Percentiles rank a stretch among this genome's conserved stretches.
Evolutionary conservation across 2,888 invertebrate genomes (phyloP).

Genomic region (Abscondita cerata): DNA sequence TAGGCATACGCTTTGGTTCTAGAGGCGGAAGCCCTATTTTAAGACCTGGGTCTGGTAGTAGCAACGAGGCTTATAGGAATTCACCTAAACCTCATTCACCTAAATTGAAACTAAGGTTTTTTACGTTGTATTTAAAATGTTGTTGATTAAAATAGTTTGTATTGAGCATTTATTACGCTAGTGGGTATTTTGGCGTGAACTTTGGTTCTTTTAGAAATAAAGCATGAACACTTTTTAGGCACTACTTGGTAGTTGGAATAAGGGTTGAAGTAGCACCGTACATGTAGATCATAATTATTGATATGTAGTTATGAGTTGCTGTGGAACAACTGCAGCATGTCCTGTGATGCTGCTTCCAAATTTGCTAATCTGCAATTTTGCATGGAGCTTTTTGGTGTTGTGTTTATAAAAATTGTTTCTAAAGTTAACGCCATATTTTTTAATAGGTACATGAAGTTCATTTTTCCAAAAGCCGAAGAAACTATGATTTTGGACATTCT

Average conservation of each 20-base stretch:
- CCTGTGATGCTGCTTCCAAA: no score
- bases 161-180: not conserved
- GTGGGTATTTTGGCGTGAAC: not conserved
- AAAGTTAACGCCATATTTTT: no score
- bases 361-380: no score
- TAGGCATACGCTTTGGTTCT: slow-evolving; percentile 58
- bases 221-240: not conserved
- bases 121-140: slow-evolving; percentile 29
- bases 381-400: not conserved
- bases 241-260: no score
- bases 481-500: slow-evolving; percentile 83
- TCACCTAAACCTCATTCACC: slow-evolving; percentile 79
- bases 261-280: no score
- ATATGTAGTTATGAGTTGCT: no score
- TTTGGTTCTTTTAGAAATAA: not conserved
- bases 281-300: no score
- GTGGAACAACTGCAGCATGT: no score
- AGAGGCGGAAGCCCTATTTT: slow-evolving; percentile 64
- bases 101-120: slow-evolving; percentile 90
- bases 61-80: slow-evolving; percentile 64
- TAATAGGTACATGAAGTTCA: slow-evolving; percentile 86
- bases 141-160: not conserved
- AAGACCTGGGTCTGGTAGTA: slow-evolving; percentile 68
- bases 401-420: slow-evolving; percentile 21
- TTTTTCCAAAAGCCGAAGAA: slow-evolving; percentile 91